phyloP scores from a whole-genome alignment of 2,888 invertebrate genomes.

The Julus scandinavius region DNA sequence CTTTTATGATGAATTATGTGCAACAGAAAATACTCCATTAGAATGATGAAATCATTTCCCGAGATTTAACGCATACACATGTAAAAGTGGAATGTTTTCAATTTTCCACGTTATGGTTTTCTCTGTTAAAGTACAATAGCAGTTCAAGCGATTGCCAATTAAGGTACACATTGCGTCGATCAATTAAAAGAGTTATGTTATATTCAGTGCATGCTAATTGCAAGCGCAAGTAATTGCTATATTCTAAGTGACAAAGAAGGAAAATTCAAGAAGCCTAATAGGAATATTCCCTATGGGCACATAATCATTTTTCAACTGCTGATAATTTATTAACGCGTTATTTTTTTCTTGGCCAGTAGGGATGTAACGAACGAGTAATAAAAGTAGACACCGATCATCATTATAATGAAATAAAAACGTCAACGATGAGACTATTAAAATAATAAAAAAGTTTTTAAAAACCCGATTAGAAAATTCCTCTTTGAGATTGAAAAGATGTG shows the following conservation, averaged over 20 bases:
- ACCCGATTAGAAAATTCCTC: neutral
- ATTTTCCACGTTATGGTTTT: too few species aligned
- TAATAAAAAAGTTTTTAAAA: neutral
- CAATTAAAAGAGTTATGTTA: neutral
- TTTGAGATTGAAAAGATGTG: neutral
- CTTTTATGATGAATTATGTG: too few species aligned
- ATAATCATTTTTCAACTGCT: neutral
- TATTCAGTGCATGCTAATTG: neutral
- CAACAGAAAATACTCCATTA: too few species aligned
- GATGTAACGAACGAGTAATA: neutral
- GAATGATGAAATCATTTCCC: too few species aligned
- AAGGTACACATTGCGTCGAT: neutral
- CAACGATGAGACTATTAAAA: neutral
- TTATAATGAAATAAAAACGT: constrained; percentile 32
- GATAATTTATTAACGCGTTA: neutral
- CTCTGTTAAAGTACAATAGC: too few species aligned
- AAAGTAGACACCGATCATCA: neutral
- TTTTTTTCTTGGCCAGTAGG: constrained; percentile 17
- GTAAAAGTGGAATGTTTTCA: too few species aligned
- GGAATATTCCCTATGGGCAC: neutral
- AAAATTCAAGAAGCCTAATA: neutral
- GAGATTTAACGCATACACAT: too few species aligned
- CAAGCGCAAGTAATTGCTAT: too few species aligned
- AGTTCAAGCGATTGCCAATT: too few species aligned
- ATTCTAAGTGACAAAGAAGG: neutral